These are phyloP conservation scores for Ficedula albicollis DNA, from an alignment of 2,797 vertebrate species.

Conservation along the genomic window DNA sequence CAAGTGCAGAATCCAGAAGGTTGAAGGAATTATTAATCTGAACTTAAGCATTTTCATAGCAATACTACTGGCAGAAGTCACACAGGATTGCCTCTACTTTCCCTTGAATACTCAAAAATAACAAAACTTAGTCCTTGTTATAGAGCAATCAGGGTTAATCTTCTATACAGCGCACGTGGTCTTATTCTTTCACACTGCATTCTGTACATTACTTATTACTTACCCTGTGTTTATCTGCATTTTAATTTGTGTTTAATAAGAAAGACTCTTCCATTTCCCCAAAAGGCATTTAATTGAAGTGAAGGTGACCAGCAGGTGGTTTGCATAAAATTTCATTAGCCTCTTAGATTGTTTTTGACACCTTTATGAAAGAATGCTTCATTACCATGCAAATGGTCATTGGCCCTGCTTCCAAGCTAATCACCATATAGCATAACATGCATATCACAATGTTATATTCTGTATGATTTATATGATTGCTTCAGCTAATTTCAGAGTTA, in stretches of 20 bases:
- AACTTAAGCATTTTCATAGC: neutral
- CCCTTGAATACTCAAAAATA: neutral
- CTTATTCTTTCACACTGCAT: neutral
- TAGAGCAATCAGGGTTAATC: neutral
- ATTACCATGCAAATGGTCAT: conserved; percentile 47
- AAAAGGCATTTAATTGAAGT: conserved; percentile 38
- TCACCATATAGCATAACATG: neutral
- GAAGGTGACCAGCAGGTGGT: conserved; percentile 65
- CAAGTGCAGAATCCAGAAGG: neutral
- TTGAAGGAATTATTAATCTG: neutral
- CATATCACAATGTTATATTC: neutral
- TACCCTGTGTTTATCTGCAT: conserved; percentile 22
- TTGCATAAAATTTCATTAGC: conserved; percentile 65
- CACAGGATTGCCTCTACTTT: neutral
- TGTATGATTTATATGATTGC: conserved; percentile 12
- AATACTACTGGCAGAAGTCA: neutral
- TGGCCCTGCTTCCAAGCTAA: conserved; percentile 15
- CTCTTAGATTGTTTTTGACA: conserved; percentile 54
- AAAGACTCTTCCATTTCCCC: conserved; percentile 5
- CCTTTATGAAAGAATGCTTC: conserved; percentile 47
- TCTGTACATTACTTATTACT: neutral
- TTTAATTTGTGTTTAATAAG: conserved; percentile 37
- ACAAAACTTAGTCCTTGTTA: neutral
- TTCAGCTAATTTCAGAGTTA: conserved; percentile 19
- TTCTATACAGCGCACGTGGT: neutral